Evolutionary conservation across 2,797 vertebrate genomes (phyloP).

Genomic region (Pitangus sulphuratus): DNA sequence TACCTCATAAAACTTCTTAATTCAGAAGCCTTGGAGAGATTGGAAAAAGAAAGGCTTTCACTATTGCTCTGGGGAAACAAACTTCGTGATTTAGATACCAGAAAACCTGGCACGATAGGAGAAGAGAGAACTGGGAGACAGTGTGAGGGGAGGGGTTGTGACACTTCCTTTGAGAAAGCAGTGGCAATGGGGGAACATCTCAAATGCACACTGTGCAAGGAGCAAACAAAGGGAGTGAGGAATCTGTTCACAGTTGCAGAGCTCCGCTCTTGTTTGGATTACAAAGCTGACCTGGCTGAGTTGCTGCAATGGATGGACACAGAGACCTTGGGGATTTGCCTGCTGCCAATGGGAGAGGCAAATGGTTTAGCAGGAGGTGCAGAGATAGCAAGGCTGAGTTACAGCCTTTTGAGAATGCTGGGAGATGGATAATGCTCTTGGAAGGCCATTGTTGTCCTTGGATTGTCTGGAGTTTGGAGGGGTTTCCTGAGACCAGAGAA

Average conservation of each 20-base stretch:
- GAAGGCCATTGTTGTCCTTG: not conserved
- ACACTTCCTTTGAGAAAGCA: not conserved
- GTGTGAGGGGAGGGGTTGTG: too few species aligned
- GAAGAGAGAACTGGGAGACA: not conserved
- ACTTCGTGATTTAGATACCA: not conserved
- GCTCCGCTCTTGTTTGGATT: not conserved
- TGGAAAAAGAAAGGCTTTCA: not conserved
- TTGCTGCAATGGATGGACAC: not conserved
- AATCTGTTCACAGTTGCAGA: not conserved
- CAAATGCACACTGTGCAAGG: not conserved
- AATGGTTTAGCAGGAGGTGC: not conserved
- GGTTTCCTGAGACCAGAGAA: not conserved
- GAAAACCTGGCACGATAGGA: too few species aligned
- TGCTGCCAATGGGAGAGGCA: not conserved
- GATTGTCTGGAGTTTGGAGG: not conserved
- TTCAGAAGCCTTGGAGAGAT: not conserved
- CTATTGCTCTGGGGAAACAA: not conserved
- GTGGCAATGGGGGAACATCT: too few species aligned
- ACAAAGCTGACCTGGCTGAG: rapidly evolving
- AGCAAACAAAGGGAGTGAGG: not conserved
- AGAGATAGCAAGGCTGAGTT: not conserved
- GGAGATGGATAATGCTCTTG: not conserved
- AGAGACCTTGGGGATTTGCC: not conserved
- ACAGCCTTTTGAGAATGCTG: not conserved
- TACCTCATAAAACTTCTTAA: not conserved